Percentiles rank a stretch among this genome's conserved stretches.
These are phyloP conservation scores for Lasaia peninsularis DNA, from an alignment of 1,140 invertebrate genomes.

Conservation along the genomic window DNA sequence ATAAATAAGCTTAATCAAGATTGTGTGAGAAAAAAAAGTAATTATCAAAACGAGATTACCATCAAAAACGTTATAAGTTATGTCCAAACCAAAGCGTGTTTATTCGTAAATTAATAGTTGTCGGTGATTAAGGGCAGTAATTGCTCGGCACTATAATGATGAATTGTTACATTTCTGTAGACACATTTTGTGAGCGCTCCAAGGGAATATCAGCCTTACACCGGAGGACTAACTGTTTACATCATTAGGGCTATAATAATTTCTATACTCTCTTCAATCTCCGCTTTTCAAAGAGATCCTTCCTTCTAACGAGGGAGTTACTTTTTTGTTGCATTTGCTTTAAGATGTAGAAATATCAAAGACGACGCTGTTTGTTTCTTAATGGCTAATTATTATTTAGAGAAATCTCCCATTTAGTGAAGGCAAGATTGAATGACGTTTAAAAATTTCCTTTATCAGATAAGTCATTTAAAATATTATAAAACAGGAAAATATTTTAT, in stretches of 20 bases:
- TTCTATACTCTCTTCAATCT: constrained; percentile 30
- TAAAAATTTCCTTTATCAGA: too few relatives aligned
- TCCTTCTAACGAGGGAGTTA: constrained; percentile 30
- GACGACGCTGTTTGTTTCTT: neutral
- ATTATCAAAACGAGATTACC: constrained; percentile 74
- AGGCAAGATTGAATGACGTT: too few relatives aligned
- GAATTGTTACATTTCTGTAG: constrained; percentile 54
- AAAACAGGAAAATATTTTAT: too few relatives aligned
- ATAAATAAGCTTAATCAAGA: constrained; percentile 67
- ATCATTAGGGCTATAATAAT: constrained; percentile 35
- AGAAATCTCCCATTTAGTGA: neutral
- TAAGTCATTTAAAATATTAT: too few relatives aligned
- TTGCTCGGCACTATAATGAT: constrained; percentile 74
- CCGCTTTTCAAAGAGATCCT: constrained; percentile 28
- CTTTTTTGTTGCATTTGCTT: constrained; percentile 18
- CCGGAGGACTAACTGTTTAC: constrained; percentile 28
- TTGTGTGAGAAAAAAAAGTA: constrained; percentile 68
- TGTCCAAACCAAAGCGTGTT: constrained; percentile 62
- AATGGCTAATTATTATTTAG: constrained; percentile 1
- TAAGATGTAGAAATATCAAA: neutral
- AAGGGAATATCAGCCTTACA: constrained; percentile 44
- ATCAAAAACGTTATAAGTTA: constrained; percentile 64
- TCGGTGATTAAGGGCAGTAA: constrained; percentile 69
- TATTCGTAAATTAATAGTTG: constrained; percentile 61
- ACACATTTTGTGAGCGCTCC: constrained; percentile 47